Percentiles rank a stretch among this genome's conserved stretches.
Evolutionary conservation across 2,888 invertebrate species (phyloP).

Genomic region (Cosmopolites sordidus): DNA sequence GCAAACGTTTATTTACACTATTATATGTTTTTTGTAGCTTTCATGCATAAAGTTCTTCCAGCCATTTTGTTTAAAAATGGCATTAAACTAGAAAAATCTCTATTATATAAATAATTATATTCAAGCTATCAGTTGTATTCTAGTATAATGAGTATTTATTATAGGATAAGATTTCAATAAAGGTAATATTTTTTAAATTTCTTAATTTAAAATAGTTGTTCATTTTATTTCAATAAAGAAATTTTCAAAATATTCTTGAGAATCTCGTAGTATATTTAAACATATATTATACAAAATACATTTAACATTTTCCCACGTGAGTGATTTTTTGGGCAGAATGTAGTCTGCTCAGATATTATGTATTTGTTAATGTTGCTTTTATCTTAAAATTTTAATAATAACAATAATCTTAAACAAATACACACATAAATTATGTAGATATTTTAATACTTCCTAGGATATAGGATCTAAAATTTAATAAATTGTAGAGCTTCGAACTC

Average conservation of each 20-base stretch:
- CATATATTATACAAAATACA: neutral
- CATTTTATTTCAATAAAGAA: conserved; percentile 4
- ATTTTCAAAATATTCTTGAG: conserved; percentile 2
- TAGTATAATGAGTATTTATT: neutral
- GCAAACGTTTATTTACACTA: too few relatives aligned
- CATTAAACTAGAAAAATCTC: conserved; percentile 7
- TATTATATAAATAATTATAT: conserved; percentile 7
- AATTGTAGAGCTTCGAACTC: conserved; percentile 3
- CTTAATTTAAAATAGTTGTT: neutral
- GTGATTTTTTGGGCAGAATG: conserved; percentile 12
- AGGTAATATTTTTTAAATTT: conserved; percentile 1
- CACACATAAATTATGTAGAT: conserved; percentile 12
- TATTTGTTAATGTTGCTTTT: conserved; percentile 27
- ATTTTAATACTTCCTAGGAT: conserved; percentile 27
- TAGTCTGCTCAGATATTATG: neutral
- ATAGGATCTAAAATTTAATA: conserved; percentile 11
- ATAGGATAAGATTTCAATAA: conserved; percentile 3
- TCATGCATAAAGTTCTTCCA: conserved; percentile 31
- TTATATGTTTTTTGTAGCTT: conserved; percentile 7
- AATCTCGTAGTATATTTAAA: neutral
- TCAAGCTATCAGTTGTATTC: neutral
- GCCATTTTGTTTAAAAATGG: conserved; percentile 9
- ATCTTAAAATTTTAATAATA: conserved; percentile 17
- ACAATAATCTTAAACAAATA: conserved; percentile 1
- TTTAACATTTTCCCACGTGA: conserved; percentile 21